Evolutionary conservation across 2,113 vertebrate species (phyloP).

Genomic region (Athene cunicularia): DNA sequence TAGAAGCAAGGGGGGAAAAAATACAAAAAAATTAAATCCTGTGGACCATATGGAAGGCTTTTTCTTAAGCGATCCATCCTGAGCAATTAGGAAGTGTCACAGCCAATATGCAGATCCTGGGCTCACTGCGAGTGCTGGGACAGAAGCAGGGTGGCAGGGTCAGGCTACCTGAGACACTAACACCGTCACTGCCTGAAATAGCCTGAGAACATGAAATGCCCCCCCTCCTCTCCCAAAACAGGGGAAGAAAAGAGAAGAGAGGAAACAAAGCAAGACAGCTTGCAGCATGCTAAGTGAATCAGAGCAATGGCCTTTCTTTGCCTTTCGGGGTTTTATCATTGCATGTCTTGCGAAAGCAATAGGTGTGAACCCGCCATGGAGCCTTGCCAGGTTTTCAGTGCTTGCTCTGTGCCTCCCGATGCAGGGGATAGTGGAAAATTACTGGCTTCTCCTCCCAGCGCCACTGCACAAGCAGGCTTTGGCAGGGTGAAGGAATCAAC

Average conservation of each 20-base stretch:
- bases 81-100: slow-evolving; percentile 49
- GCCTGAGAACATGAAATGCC: background rate
- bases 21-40: slow-evolving; percentile 20
- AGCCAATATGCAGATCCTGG: background rate
- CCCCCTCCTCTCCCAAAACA: background rate
- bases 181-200: background rate
- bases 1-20: background rate
- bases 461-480: background rate
- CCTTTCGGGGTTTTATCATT: slow-evolving; percentile 24
- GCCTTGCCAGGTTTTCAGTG: slow-evolving; percentile 23
- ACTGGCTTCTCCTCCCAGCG: background rate
- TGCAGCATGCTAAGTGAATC: slow-evolving; percentile 32
- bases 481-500: background rate
- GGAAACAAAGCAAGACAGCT: slow-evolving; percentile 41
- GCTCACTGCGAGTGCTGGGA: background rate
- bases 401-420: background rate
- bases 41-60: slow-evolving; percentile 62
- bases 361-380: slow-evolving; percentile 51
- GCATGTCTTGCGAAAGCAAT: slow-evolving; percentile 29
- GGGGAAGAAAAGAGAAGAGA: background rate
- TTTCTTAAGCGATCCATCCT: slow-evolving; percentile 57
- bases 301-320: slow-evolving; percentile 43
- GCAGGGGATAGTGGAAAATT: slow-evolving; percentile 35
- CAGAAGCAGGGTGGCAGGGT: background rate
- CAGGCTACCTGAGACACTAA: background rate